Conservation (phyloP, 1,140 invertebrate species). For the Lithobius niger region DNA sequence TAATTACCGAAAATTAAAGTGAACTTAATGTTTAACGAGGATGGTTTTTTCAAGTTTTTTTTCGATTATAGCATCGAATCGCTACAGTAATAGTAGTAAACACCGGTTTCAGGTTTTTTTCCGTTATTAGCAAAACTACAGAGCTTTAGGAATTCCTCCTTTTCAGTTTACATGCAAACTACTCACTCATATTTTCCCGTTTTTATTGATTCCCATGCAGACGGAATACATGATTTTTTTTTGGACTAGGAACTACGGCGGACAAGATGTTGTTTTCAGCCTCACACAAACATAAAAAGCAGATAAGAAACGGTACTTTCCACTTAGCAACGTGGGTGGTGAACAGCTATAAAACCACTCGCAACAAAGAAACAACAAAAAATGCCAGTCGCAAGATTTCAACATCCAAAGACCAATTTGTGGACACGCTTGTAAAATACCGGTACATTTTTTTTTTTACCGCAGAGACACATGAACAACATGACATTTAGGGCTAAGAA, state of each 20-base stretch:
- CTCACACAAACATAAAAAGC: not conserved
- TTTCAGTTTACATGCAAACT: too few relatives aligned
- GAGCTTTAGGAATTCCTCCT: too few relatives aligned
- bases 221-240: not conserved
- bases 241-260: constrained; percentile 4
- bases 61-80: too few relatives aligned
- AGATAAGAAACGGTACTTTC: not conserved
- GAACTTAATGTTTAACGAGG: too few relatives aligned
- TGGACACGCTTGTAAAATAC: not conserved
- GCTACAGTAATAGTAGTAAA: too few relatives aligned
- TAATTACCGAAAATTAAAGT: too few relatives aligned
- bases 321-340: not conserved
- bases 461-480: too few relatives aligned
- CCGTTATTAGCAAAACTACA: too few relatives aligned
- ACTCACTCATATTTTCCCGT: too few relatives aligned
- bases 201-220: not conserved
- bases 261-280: not conserved
- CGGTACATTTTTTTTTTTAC: not conserved
- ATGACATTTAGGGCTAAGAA: too few relatives aligned
- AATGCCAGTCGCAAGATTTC: not conserved
- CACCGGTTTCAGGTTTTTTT: too few relatives aligned
- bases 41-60: too few relatives aligned
- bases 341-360: not conserved
- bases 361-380: not conserved
- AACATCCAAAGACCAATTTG: not conserved